phyloP scores from a whole-genome alignment of 23 tunicate genomes.

The Corella eumyota region DNA sequence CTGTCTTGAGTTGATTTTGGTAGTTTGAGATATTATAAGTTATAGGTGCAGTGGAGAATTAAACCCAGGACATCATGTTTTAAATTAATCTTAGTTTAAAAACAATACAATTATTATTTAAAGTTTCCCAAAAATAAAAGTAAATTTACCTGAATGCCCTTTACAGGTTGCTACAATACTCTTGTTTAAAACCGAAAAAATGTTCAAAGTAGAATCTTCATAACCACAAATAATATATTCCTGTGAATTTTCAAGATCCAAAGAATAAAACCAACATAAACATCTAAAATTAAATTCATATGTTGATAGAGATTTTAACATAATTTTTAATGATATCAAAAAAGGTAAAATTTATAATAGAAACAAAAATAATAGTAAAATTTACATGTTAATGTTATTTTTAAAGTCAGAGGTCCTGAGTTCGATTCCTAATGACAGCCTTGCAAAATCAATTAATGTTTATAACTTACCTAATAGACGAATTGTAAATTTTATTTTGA shows the following conservation, averaged over 20 bases:
- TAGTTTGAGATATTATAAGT: too few relatives aligned
- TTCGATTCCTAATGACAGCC: too few relatives aligned
- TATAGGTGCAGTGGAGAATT: too few relatives aligned
- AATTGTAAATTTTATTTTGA: too few relatives aligned
- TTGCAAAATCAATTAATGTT: too few relatives aligned
- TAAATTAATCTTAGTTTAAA: too few relatives aligned
- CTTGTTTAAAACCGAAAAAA: neutral
- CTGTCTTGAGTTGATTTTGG: too few relatives aligned
- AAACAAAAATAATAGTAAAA: neutral
- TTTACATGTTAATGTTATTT: neutral
- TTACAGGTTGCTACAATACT: slow-evolving; percentile 8
- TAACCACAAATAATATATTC: slow-evolving; percentile 11
- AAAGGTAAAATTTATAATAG: neutral
- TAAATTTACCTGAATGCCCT: slow-evolving; percentile 35
- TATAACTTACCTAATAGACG: too few relatives aligned
- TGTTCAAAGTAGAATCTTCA: slow-evolving; percentile 17
- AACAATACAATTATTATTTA: too few relatives aligned
- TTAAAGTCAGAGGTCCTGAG: too few relatives aligned
- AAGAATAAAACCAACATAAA: neutral
- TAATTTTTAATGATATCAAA: neutral
- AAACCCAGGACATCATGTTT: too few relatives aligned
- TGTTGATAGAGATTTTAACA: neutral
- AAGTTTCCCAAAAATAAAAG: too few relatives aligned
- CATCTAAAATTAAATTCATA: neutral
- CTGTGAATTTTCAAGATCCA: neutral